These are phyloP conservation scores for Sebastes taczanowskii DNA, from an alignment of 2,797 vertebrate species.

Conservation along the genomic window DNA sequence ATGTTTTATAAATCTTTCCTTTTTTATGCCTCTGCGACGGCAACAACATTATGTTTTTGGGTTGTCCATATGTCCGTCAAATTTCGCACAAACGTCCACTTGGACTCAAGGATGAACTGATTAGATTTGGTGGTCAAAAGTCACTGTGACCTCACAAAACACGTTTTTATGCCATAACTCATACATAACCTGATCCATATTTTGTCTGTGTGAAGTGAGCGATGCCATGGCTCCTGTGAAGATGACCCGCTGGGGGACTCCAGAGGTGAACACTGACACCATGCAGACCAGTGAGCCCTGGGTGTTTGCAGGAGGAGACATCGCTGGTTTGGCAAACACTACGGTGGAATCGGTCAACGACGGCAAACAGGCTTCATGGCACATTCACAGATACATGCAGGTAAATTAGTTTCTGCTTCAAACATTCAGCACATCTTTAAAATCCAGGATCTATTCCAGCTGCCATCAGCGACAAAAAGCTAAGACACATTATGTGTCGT, in stretches of 20 bases:
- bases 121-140: no score
- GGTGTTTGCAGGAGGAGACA: constrained; percentile 94
- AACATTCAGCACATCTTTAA: neutral
- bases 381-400: constrained; percentile 94
- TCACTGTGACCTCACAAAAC: no score
- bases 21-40: neutral
- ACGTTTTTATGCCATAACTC: neutral
- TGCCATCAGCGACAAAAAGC: neutral
- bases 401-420: constrained; percentile 62
- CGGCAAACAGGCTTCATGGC: constrained; percentile 97
- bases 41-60: neutral
- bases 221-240: constrained; percentile 90
- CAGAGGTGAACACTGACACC: constrained; percentile 89
- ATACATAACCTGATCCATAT: neutral
- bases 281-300: constrained; percentile 95
- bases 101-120: neutral
- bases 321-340: constrained; percentile 91
- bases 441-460: neutral
- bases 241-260: constrained; percentile 91
- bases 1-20: neutral
- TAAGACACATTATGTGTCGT: neutral
- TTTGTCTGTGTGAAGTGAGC: constrained; percentile 78
- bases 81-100: no score
- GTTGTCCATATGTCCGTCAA: neutral
- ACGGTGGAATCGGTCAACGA: constrained; percentile 96